Percentiles rank a stretch among this genome's conserved stretches.
Conservation (phyloP, 1,140 invertebrate species). For the Eupristina koningsbergeri region DNA sequence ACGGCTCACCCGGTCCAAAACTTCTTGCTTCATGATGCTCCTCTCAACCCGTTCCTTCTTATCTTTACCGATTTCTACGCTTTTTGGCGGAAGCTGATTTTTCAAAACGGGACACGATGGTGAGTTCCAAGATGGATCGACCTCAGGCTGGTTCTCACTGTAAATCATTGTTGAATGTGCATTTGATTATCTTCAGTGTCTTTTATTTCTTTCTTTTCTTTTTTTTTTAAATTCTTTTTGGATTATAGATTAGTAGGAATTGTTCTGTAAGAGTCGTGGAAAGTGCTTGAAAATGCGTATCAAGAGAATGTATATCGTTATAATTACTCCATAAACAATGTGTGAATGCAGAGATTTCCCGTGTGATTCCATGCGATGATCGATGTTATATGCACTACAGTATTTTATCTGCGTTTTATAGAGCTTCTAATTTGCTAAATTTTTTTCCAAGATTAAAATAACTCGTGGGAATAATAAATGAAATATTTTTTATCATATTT, state of each 20-base stretch:
- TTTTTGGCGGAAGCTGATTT: conserved; percentile 19
- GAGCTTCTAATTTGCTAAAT: not conserved
- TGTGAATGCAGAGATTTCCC: conserved; percentile 20
- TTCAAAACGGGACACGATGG: conserved; percentile 15
- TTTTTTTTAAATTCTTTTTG: not conserved
- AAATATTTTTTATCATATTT: not conserved
- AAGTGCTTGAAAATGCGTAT: not conserved
- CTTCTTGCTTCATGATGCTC: conserved; percentile 25
- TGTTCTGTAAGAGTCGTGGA: not conserved
- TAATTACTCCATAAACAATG: not conserved
- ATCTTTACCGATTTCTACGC: not conserved
- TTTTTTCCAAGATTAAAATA: not conserved
- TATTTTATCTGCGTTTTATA: not conserved
- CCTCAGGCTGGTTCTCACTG: conserved; percentile 37
- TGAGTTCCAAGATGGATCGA: conserved; percentile 25
- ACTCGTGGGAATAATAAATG: not conserved
- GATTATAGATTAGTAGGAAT: not conserved
- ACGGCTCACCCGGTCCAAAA: conserved; percentile 5
- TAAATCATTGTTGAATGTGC: conserved; percentile 11
- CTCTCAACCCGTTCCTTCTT: conserved; percentile 8
- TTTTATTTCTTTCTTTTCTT: not conserved
- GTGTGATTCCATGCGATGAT: conserved; percentile 6
- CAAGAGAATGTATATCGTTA: not conserved
- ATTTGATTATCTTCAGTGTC: not conserved
- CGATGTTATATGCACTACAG: not conserved